A percentile compares a stretch with the other conserved stretches of the same genome.
Conservation (phyloP, 2,888 invertebrate genomes). For the Agonopterix heracliana region DNA sequence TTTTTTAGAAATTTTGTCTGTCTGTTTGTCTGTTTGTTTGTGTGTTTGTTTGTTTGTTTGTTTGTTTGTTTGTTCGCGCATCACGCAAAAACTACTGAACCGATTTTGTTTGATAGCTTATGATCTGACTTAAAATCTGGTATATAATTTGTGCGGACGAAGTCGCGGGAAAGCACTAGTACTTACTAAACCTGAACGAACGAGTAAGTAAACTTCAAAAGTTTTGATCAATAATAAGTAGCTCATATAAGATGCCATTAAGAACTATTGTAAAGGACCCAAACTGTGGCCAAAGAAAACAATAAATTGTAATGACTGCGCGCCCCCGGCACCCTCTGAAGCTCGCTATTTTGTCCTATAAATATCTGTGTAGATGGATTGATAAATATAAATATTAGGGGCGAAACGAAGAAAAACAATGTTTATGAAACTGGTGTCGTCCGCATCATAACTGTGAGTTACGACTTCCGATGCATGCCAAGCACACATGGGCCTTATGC, state of each 20-base stretch:
- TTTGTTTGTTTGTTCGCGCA: no score
- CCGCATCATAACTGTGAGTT: slow-evolving; percentile 75
- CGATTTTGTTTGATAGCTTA: no score
- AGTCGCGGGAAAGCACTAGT: no score
- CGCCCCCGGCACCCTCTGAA: slow-evolving; percentile 68
- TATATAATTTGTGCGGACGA: no score
- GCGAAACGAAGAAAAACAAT: slow-evolving; percentile 76
- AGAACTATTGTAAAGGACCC: slow-evolving; percentile 45
- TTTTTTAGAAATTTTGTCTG: no score
- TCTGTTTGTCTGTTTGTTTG: no score
- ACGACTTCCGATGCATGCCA: slow-evolving; percentile 72
- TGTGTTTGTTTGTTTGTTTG: no score
- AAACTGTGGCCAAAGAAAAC: slow-evolving; percentile 69
- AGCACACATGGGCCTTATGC: slow-evolving; percentile 58
- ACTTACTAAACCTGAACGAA: no score
- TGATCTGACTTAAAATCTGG: no score
- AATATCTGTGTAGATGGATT: slow-evolving; percentile 76
- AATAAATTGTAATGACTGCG: slow-evolving; percentile 72
- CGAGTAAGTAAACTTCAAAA: no score
- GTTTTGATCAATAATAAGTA: slow-evolving; percentile 36
- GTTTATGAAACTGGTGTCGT: slow-evolving; percentile 76
- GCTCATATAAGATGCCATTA: slow-evolving; percentile 48
- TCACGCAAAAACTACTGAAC: no score
- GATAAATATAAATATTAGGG: slow-evolving; percentile 77
- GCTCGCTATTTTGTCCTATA: slow-evolving; percentile 73